phyloP scores from a whole-genome alignment of 1,140 invertebrate species.

The Cyclargus thomasi region DNA sequence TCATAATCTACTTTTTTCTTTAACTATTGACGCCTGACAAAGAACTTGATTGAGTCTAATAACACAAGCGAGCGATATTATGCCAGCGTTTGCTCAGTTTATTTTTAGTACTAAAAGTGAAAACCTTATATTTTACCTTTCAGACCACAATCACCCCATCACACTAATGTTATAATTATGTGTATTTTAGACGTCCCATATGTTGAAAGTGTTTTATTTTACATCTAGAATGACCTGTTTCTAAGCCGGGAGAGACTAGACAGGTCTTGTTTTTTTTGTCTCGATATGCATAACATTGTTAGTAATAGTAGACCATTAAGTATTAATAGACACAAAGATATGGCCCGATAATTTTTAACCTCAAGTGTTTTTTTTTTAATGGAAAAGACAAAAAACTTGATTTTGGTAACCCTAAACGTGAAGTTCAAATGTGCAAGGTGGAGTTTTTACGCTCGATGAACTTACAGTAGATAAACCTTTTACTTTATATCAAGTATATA shows the following conservation, averaged over 20 bases:
- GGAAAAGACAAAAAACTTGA: background rate
- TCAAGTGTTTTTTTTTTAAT: background rate
- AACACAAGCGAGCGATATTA: background rate
- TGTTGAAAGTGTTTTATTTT: constrained; percentile 1
- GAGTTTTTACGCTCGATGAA: background rate
- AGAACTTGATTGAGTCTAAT: background rate
- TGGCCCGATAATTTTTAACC: background rate
- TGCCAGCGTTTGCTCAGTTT: background rate
- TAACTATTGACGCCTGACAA: background rate
- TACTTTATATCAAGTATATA: background rate
- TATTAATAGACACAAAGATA: background rate
- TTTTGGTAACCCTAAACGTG: background rate
- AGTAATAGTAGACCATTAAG: background rate
- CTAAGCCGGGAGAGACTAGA: background rate
- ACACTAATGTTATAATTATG: background rate
- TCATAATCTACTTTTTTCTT: too few relatives aligned
- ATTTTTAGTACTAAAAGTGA: background rate
- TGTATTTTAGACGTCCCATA: background rate
- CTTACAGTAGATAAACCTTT: background rate
- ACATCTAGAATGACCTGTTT: background rate
- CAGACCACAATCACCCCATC: background rate
- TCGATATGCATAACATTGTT: background rate
- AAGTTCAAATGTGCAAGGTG: constrained; percentile 1
- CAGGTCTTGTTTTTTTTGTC: background rate
- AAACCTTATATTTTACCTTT: constrained; percentile 1